Conservation (phyloP, 2,888 invertebrate genomes). For the Drosophila lacicola region DNA sequence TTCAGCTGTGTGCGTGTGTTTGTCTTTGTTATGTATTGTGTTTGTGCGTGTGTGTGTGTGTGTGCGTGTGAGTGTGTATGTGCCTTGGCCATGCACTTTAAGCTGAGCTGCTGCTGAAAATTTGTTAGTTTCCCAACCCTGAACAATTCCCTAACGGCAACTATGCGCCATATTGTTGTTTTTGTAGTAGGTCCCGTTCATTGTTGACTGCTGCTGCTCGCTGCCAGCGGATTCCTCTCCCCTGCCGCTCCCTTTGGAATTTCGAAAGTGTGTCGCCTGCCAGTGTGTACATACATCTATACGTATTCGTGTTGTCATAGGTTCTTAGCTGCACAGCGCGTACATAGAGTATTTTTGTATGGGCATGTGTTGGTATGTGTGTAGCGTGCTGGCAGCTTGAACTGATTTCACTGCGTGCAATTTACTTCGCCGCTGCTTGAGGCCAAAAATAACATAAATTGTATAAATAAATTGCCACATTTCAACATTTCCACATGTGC, state of each 20-base stretch:
- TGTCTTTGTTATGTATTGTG: neutral
- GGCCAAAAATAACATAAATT: slow-evolving; percentile 60
- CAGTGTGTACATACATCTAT: slow-evolving; percentile 23
- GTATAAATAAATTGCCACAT: slow-evolving; percentile 63
- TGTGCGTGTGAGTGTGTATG: slow-evolving; percentile 17
- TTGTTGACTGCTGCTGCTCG: slow-evolving; percentile 21
- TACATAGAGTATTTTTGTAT: slow-evolving; percentile 6
- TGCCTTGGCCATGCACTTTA: slow-evolving; percentile 58
- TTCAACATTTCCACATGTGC: slow-evolving; percentile 65
- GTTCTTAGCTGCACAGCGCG: slow-evolving; percentile 26
- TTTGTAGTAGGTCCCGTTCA: slow-evolving; percentile 28
- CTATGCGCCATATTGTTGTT: slow-evolving; percentile 34
- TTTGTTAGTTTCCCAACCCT: slow-evolving; percentile 38
- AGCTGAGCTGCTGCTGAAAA: slow-evolving; percentile 51
- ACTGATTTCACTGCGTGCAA: slow-evolving; percentile 65
- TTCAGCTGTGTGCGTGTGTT: slow-evolving; percentile 25
- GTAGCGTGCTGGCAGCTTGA: slow-evolving; percentile 36
- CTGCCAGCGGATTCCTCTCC: neutral
- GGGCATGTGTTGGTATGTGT: slow-evolving; percentile 12
- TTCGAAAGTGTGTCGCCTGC: slow-evolving; percentile 52
- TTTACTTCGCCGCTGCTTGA: slow-evolving; percentile 44
- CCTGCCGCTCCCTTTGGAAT: slow-evolving; percentile 38
- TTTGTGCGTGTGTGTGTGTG: neutral
- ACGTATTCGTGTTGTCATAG: slow-evolving; percentile 51
- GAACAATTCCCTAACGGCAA: slow-evolving; percentile 46